Percentiles rank a stretch among this genome's conserved stretches.
Evolutionary conservation across 2,797 vertebrate species (phyloP).

Genomic region (Falco cherrug): DNA sequence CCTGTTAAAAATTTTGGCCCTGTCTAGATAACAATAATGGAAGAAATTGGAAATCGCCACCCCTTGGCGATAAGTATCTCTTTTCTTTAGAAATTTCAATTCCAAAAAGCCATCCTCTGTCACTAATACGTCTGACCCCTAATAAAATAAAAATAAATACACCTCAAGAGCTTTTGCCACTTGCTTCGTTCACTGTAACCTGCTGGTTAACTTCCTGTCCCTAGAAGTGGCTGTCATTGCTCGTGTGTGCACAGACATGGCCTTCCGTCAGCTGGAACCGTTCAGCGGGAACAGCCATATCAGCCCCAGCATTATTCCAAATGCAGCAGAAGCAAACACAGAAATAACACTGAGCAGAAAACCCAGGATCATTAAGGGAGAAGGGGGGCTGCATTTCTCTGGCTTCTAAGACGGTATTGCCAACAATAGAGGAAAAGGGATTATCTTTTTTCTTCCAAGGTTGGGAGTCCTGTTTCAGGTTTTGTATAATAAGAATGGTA

Average conservation of each 20-base stretch:
- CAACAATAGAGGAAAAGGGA: conserved; percentile 44
- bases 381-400: neutral
- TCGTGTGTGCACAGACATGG: neutral
- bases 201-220: neutral
- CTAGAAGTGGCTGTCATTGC: neutral
- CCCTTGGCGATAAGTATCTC: neutral
- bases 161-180: neutral
- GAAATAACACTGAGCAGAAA: neutral
- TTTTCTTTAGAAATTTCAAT: neutral
- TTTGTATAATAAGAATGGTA: conserved; percentile 35
- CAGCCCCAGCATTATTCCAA: neutral
- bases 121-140: neutral
- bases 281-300: neutral
- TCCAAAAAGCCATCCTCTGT: neutral
- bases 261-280: neutral
- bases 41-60: neutral
- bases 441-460: conserved; percentile 36
- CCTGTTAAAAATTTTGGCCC: neutral
- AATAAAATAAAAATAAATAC: neutral
- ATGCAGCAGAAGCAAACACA: conserved; percentile 12
- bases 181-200: neutral
- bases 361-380: neutral
- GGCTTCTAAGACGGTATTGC: neutral
- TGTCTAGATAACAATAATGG: neutral
- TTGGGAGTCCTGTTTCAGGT: conserved; percentile 52